phyloP scores from a whole-genome alignment of 2,113 vertebrate species.

The Python bivittatus region DNA sequence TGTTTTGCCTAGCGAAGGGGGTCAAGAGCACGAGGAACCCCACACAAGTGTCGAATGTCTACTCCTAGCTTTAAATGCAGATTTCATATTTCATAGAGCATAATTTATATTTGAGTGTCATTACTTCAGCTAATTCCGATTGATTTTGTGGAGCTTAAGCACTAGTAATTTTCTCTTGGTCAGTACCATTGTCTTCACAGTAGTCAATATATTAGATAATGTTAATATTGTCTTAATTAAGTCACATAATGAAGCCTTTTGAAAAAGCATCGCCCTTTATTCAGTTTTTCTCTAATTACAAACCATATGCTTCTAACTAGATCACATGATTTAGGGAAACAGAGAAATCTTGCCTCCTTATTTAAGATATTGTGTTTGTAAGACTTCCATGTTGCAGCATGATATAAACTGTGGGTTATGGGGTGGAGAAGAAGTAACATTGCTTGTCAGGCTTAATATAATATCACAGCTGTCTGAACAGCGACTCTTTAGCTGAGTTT shows the following conservation, averaged over 20 bases:
- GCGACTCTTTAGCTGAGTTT: constrained; percentile 45
- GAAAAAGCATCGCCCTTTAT: neutral
- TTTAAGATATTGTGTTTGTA: constrained; percentile 33
- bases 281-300: constrained; percentile 1
- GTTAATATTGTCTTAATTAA: neutral
- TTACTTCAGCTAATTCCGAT: neutral
- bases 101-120: neutral
- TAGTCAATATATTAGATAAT: neutral
- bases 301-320: neutral
- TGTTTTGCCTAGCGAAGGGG: neutral
- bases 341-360: neutral
- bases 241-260: neutral
- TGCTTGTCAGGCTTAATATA: constrained; percentile 42
- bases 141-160: neutral
- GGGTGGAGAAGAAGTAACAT: neutral
- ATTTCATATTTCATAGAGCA: neutral
- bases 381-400: constrained; percentile 10
- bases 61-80: neutral
- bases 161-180: neutral
- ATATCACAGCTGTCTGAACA: constrained; percentile 66
- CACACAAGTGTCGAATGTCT: neutral
- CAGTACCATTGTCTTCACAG: neutral
- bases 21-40: neutral
- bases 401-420: constrained; percentile 37
- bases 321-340: constrained; percentile 1